phyloP scores from a whole-genome alignment of 2,888 invertebrate genomes.

The Ashinkailepas kermadecensis region DNA sequence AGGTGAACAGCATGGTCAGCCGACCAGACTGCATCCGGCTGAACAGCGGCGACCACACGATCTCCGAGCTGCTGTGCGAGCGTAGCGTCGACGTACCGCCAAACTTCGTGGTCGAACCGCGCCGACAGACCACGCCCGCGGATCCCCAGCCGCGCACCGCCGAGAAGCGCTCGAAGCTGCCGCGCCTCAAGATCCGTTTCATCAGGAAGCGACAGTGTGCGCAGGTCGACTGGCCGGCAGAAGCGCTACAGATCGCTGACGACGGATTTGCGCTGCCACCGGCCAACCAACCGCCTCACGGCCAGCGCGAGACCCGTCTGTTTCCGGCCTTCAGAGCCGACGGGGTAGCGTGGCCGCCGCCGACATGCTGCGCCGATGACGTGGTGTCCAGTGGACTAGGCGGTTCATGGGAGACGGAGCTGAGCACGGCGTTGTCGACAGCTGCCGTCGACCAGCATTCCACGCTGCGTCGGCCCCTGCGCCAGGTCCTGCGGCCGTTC shows the following conservation, averaged over 20 bases:
- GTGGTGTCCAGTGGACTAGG: neutral
- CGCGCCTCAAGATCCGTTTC: conserved; percentile 16
- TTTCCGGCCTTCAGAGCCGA: neutral
- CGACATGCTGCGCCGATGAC: neutral
- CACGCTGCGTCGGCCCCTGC: neutral
- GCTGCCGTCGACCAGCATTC: neutral
- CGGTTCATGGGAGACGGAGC: conserved; percentile 12
- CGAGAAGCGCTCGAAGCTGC: neutral
- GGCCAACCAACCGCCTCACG: neutral
- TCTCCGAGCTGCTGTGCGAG: neutral
- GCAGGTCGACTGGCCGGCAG: neutral
- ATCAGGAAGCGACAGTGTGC: neutral
- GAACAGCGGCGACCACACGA: neutral
- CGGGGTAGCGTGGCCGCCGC: neutral
- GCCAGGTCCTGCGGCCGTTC: neutral
- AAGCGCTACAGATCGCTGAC: neutral
- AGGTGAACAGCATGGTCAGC: too few species aligned
- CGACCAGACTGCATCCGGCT: too few species aligned
- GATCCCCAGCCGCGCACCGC: neutral
- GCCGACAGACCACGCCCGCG: neutral
- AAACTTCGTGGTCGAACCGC: neutral
- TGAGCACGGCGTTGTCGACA: neutral
- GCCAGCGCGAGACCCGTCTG: neutral
- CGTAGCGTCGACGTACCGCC: neutral
- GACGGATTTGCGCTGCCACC: neutral